A percentile compares a stretch with the other conserved stretches of the same genome.
Evolutionary conservation across 2,797 vertebrate genomes (phyloP).

Genomic region (Gobionotothen gibberifrons): DNA sequence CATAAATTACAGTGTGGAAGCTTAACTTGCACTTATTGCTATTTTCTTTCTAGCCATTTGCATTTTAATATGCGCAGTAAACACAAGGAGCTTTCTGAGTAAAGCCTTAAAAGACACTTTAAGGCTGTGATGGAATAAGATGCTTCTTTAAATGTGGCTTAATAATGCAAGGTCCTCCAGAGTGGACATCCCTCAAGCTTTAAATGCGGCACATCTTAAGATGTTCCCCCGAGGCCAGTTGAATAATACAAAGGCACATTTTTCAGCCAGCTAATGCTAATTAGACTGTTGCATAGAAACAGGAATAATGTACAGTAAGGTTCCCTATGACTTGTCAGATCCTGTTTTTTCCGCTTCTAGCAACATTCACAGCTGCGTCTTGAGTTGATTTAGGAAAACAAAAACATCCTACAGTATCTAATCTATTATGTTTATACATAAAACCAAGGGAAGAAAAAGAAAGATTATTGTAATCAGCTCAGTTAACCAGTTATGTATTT

Average conservation of each 20-base stretch:
- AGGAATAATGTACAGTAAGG: constrained; percentile 68
- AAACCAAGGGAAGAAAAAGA: background rate
- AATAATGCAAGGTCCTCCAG: constrained; percentile 52
- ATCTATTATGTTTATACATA: background rate
- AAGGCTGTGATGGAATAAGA: constrained; percentile 47
- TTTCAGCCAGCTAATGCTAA: constrained; percentile 74
- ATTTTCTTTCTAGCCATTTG: constrained; percentile 58
- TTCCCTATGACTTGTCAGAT: constrained; percentile 53
- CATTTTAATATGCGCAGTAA: constrained; percentile 65
- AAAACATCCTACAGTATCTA: constrained; percentile 28
- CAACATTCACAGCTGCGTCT: constrained; percentile 31
- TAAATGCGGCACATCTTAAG: constrained; percentile 62
- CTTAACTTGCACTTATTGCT: constrained; percentile 60
- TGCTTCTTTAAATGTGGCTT: constrained; percentile 50
- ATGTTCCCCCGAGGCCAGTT: constrained; percentile 61
- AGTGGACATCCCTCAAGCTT: constrained; percentile 55
- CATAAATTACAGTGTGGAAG: constrained; percentile 47
- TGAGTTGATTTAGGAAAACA: constrained; percentile 22
- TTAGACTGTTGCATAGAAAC: constrained; percentile 71
- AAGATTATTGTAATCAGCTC: constrained; percentile 24
- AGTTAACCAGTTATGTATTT: constrained; percentile 12
- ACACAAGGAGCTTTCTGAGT: constrained; percentile 37
- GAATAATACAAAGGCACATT: constrained; percentile 75
- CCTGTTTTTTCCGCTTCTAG: constrained; percentile 42
- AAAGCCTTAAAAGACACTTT: constrained; percentile 34